Conservation (phyloP, 2,113 vertebrate species). For the Oreochromis tanganicae region DNA sequence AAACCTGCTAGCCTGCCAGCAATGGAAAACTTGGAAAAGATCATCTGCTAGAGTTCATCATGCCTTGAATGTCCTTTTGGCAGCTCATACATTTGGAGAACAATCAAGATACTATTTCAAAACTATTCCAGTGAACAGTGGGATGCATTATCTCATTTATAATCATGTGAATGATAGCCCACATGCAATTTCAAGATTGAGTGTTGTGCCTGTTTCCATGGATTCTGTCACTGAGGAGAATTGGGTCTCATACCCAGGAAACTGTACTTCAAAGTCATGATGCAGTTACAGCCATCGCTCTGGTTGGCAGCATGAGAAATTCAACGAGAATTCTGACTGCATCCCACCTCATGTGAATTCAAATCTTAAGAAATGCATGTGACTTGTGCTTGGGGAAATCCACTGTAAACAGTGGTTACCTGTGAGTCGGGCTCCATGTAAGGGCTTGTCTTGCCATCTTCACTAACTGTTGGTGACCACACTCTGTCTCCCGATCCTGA, state of each 20-base stretch:
- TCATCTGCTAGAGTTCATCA: slow-evolving; percentile 48
- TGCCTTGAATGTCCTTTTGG: slow-evolving; percentile 48
- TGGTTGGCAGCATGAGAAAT: not conserved
- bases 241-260: slow-evolving; percentile 2
- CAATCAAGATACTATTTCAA: slow-evolving; percentile 62
- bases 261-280: not conserved
- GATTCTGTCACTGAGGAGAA: slow-evolving; percentile 17
- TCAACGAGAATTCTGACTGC: not conserved
- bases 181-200: slow-evolving; percentile 14
- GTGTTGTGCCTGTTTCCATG: slow-evolving; percentile 41
- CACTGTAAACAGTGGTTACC: slow-evolving; percentile 70
- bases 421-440: slow-evolving; percentile 80
- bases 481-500: slow-evolving; percentile 79
- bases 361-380: not conserved
- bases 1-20: slow-evolving; percentile 38
- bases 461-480: slow-evolving; percentile 77
- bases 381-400: not conserved
- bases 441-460: slow-evolving; percentile 84
- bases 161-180: slow-evolving; percentile 33
- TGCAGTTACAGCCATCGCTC: not conserved
- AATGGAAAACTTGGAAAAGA: slow-evolving; percentile 46
- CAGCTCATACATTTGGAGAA: slow-evolving; percentile 45
- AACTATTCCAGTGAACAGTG: slow-evolving; percentile 27
- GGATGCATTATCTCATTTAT: slow-evolving; percentile 49
- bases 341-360: not conserved